Percentiles rank a stretch among this genome's conserved stretches.
phyloP scores from a whole-genome alignment of 2,797 vertebrate species.

The Eupleurogrammus muticus region DNA sequence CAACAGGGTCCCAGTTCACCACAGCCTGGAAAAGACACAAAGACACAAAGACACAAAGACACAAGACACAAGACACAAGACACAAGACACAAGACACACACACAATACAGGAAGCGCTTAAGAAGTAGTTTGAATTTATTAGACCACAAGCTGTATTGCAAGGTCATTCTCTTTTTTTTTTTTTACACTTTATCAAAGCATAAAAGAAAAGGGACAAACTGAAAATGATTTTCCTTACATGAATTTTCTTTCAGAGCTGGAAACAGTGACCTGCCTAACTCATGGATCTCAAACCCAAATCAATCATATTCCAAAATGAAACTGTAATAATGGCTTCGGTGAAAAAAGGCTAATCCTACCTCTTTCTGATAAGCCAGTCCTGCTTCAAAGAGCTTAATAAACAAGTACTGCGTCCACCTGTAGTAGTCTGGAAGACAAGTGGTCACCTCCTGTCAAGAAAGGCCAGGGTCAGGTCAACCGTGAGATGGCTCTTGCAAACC shows the following conservation, averaged over 20 bases:
- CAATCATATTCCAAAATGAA: constrained; percentile 34
- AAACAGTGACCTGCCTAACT: constrained; percentile 27
- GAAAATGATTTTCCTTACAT: constrained; percentile 26
- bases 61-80: constrained; percentile 24
- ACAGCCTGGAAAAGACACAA: constrained; percentile 84
- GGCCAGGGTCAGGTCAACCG: constrained; percentile 34
- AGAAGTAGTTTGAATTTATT: constrained; percentile 45
- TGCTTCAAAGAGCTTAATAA: constrained; percentile 93
- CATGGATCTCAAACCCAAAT: constrained; percentile 12
- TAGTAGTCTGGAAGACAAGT: constrained; percentile 97
- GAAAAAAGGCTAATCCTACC: constrained; percentile 79
- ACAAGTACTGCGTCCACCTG: constrained; percentile 97
- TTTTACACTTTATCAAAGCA: constrained; percentile 51
- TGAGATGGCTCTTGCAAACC: not conserved
- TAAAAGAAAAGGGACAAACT: not conserved
- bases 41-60: constrained; percentile 30
- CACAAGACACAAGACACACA: too few relatives aligned
- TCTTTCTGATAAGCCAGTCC: constrained; percentile 97
- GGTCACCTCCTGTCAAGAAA: constrained; percentile 89
- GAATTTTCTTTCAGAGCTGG: constrained; percentile 30
- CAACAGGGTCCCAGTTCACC: constrained; percentile 98
- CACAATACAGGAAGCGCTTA: constrained; percentile 38
- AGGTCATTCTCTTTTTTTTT: constrained; percentile 58
- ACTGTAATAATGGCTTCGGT: constrained; percentile 8
- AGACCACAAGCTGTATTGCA: constrained; percentile 47